These are phyloP conservation scores for Hetaerina americana DNA, from an alignment of 1,140 invertebrate genomes.

Conservation along the genomic window DNA sequence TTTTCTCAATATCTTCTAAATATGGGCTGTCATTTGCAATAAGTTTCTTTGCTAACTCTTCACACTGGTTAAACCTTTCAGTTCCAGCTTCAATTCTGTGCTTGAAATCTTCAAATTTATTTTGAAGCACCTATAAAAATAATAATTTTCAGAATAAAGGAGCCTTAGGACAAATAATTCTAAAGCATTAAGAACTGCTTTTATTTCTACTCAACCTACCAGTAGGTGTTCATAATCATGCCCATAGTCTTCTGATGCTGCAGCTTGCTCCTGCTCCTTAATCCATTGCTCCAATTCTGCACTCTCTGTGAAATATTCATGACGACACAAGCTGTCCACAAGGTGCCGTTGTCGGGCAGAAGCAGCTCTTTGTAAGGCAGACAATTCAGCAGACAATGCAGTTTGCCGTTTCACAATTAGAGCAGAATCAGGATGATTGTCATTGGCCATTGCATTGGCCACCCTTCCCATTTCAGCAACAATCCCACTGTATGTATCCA, in stretches of 20 bases:
- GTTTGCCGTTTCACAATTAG: constrained; percentile 65
- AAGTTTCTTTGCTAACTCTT: constrained; percentile 80
- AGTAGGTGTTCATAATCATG: constrained; percentile 93
- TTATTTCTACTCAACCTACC: too few relatives aligned
- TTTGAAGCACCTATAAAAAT: constrained; percentile 54
- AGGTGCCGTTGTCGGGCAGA: constrained; percentile 66
- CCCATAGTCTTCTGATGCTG: constrained; percentile 89
- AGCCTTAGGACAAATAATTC: too few relatives aligned
- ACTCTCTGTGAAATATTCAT: constrained; percentile 86
- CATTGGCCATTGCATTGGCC: constrained; percentile 59
- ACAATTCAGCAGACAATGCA: constrained; percentile 61
- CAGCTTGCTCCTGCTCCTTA: constrained; percentile 78
- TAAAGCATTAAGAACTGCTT: too few relatives aligned
- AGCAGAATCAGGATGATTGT: constrained; percentile 52
- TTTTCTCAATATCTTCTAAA: constrained; percentile 69
- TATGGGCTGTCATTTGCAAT: constrained; percentile 80
- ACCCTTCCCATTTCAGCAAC: constrained; percentile 84
- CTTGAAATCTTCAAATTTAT: constrained; percentile 93
- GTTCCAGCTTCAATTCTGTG: constrained; percentile 80
- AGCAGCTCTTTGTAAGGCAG: constrained; percentile 66
- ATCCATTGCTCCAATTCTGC: constrained; percentile 91
- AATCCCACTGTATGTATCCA: constrained; percentile 87
- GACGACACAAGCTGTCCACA: constrained; percentile 80
- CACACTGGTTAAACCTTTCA: constrained; percentile 85
- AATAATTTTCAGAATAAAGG: constrained; percentile 7